phyloP scores from a whole-genome alignment of 2,113 vertebrate genomes.

The Artemisiospiza belli region DNA sequence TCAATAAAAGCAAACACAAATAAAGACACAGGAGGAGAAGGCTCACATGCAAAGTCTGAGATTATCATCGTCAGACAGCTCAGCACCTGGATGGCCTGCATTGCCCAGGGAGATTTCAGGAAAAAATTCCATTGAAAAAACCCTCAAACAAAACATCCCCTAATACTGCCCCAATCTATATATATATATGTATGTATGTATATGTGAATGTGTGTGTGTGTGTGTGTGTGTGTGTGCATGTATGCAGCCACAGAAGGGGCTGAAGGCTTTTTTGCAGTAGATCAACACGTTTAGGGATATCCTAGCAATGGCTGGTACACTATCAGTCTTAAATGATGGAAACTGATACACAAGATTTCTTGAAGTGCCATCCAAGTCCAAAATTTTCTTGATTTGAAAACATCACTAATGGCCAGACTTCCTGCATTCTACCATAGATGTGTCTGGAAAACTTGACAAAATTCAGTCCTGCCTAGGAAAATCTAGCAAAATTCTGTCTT shows the following conservation, averaged over 20 bases:
- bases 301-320: background rate
- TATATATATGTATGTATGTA: background rate
- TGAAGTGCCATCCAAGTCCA: background rate
- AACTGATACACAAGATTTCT: background rate
- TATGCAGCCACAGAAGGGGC: rapidly evolving
- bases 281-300: background rate
- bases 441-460: background rate
- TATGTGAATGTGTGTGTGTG: background rate
- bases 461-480: background rate
- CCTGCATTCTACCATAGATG: background rate
- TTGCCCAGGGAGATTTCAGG: background rate
- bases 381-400: background rate
- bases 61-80: background rate
- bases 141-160: background rate
- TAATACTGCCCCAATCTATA: background rate
- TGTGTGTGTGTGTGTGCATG: background rate
- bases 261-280: background rate
- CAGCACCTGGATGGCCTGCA: background rate
- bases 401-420: background rate
- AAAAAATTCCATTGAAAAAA: background rate
- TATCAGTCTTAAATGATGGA: background rate
- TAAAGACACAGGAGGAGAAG: background rate
- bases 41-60: background rate
- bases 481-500: background rate
- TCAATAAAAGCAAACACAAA: background rate